Percentiles rank a stretch among this genome's conserved stretches.
phyloP scores from a whole-genome alignment of 2,797 vertebrate species.

The Avahi laniger region DNA sequence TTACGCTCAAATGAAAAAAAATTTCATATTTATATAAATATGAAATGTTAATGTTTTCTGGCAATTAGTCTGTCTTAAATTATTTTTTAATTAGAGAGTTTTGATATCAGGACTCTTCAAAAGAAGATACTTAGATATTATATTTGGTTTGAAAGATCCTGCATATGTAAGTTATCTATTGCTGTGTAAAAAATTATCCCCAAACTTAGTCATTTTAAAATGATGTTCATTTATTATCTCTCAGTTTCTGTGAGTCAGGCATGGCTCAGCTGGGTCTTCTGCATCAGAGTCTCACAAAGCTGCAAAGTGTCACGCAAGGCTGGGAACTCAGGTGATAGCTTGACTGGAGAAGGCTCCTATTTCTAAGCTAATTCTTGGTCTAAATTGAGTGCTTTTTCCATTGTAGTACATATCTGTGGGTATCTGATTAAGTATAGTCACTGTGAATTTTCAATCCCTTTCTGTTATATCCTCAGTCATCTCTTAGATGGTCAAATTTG shows the following conservation, averaged over 20 bases:
- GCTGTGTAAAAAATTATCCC: background rate
- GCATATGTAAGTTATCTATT: background rate
- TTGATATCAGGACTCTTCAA: background rate
- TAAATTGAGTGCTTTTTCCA: background rate
- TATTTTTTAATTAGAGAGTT: background rate
- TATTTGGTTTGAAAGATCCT: constrained; percentile 20
- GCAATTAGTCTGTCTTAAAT: background rate
- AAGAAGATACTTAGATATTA: background rate
- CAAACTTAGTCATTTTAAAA: constrained; percentile 17
- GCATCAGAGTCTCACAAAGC: background rate
- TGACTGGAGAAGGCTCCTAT: background rate
- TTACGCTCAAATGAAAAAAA: constrained; percentile 15
- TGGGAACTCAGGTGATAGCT: background rate
- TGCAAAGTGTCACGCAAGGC: background rate
- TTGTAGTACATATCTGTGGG: no score
- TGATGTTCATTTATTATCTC: background rate
- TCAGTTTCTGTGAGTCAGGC: background rate
- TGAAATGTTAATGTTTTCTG: constrained; percentile 42
- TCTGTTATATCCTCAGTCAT: background rate
- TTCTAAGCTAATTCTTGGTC: background rate
- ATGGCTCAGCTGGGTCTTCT: background rate
- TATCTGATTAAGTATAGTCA: background rate
- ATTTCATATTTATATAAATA: background rate
- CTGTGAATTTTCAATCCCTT: background rate
- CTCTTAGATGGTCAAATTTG: background rate